Evolutionary conservation across 2,888 invertebrate genomes (phyloP), one percentile per base, ranked within the genome.

Genomic region (Spodoptera exigua): DNA sequence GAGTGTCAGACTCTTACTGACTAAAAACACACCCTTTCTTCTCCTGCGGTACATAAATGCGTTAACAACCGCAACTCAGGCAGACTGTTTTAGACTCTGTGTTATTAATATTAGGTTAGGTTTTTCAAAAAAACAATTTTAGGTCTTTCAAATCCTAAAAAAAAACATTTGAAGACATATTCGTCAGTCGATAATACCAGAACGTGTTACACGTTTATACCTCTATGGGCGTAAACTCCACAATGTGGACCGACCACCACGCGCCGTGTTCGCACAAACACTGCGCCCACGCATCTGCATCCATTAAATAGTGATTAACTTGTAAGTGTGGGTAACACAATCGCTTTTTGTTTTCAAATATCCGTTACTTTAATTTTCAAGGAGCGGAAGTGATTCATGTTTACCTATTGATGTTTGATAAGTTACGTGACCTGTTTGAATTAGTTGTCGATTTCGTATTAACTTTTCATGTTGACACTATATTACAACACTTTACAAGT

Each of bases 301-400:
- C 84, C 74, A 89, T 91, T 89, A 88, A 78, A 78, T 65, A 80
- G 80, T 83, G 90, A 92, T 93, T 92, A 89, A 92, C 89, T 90
- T 88, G 90, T 91, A 84, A 83, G 87, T 83, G 90, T 90, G 87
- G 89, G 90, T 68, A 81, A 78, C 82, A 82, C 85, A 85, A 86
- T 87, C 76, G 85, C 86, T 81, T 76, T 88, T 89, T 89, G 89
- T 89, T 79, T 82, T 63, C 70, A 70, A 70, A 71, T 60, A 51
- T 67, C 73, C 73, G 73, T 75, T 60, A 71, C 57, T 76, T 80
- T 79, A 76, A 80, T 80, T 84, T 83, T 83, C 73, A 78, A 76
- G 55, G 74, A 81, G 77, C 75, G 85, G 85, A 85, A 81, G 76
- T 86, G 70, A 78, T 70, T 81, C 74, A 80, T 77, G 37, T 32